Base-by-base conservation (phyloP, 2,113 vertebrate genomes). In the Sporophila hypoxantha region DNA sequence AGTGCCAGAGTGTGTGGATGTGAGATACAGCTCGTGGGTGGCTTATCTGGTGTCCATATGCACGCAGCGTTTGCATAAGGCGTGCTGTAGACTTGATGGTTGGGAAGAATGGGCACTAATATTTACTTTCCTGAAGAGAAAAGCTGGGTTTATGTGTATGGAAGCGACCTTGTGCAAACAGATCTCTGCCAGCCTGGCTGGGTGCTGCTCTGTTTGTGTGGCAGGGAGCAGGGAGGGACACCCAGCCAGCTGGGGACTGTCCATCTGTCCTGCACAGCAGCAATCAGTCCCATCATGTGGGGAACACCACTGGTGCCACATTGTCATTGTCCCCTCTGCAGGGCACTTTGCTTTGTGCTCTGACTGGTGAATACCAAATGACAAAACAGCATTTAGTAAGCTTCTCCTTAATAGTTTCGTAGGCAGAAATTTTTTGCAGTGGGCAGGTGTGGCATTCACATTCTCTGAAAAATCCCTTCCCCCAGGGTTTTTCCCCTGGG, bases 221-320 rank as follows among this genome's bases (percentile, higher is more conserved):
- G 60, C 36, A 55, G 71, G 55, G 71, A 26, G 78, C 10, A 41
- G 56, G 30, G 3, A 47, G 44, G 53, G 73, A 21, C 64, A 62
- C 4, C 41, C 1, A 7, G 32, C 5, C 70, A 39, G 22, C 16
- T 50, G 70, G 69, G 42, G 27, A 60, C n/a, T 1, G 3, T 49
- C 44, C 2, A 0, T 34, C 49, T 3, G 2, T 56, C 39, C 5
- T 15, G 68, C 18, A 19, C 32, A 1, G 0, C 0, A 1, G 29
- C 55, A 32, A 50, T 5, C 0, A 0, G 25, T 15, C 21, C 15
- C 5, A 52, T 8, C 17, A 3, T 66, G 29, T 34, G 64, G 37
- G 39, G 29, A 79, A 1, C 25, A 32, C 26, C 1, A 0, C 32
- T 41, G 20, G 36, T 30, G 37, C 21, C 55, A 3, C 0, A 0